Conservation (phyloP, 1,140 invertebrate genomes). For the Hirudo medicinalis region DNA sequence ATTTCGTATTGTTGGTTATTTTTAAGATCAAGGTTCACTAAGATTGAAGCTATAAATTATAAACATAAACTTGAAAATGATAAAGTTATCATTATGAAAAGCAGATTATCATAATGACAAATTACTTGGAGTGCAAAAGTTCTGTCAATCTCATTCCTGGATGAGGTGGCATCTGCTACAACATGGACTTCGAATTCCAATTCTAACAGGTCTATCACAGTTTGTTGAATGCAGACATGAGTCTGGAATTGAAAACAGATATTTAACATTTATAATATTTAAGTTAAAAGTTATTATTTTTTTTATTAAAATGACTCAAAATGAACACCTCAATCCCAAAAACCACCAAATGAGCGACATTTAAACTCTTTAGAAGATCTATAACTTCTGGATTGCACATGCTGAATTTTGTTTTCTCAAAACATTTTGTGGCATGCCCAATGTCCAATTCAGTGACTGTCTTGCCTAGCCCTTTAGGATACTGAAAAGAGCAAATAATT, state of each 20-base stretch:
- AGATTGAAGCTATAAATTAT: too few species aligned
- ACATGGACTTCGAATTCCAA: constrained; percentile 60
- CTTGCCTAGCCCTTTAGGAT: constrained; percentile 60
- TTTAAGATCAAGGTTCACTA: neutral
- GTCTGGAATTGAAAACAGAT: constrained; percentile 39
- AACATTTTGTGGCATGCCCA: constrained; percentile 46
- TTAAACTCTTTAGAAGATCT: constrained; percentile 34
- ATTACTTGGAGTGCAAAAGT: constrained; percentile 53
- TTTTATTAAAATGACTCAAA: neutral
- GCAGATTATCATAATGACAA: constrained; percentile 36
- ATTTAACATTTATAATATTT: neutral
- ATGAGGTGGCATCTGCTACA: constrained; percentile 68
- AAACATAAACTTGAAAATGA: neutral
- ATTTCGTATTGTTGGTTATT: too few species aligned
- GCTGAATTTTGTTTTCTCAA: constrained; percentile 67
- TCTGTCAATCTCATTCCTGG: constrained; percentile 44
- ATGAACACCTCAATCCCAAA: constrained; percentile 61
- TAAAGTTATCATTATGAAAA: neutral
- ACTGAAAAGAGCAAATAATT: constrained; percentile 36
- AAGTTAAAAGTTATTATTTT: neutral
- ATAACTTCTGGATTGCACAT: constrained; percentile 66
- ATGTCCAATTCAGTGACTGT: constrained; percentile 56
- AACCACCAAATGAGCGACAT: constrained; percentile 52
- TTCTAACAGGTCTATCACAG: constrained; percentile 62
- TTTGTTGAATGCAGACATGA: constrained; percentile 78